Evolutionary conservation across 2,113 vertebrate species (phyloP).

Genomic region (Canis aureus): DNA sequence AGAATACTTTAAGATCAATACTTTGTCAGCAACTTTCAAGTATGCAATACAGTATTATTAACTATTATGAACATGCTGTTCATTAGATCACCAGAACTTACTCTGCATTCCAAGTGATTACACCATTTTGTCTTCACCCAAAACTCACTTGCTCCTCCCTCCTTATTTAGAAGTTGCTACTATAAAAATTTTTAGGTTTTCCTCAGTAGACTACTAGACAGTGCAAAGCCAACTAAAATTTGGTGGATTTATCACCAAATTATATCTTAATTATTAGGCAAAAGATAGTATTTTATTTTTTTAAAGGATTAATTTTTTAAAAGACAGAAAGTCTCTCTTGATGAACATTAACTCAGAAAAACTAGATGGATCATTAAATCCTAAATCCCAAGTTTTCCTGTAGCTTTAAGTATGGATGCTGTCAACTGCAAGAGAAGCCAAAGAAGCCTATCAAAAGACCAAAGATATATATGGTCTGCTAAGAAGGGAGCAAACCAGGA

Average conservation of each 20-base stretch:
- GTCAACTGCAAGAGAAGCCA: background rate
- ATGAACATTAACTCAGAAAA: background rate
- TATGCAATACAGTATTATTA: background rate
- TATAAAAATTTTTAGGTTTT: background rate
- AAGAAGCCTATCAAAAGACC: background rate
- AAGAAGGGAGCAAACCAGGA: background rate
- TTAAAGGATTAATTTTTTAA: slow-evolving; percentile 49
- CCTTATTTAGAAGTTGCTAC: background rate
- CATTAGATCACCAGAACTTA: background rate
- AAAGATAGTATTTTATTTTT: slow-evolving; percentile 7
- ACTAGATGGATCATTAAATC: slow-evolving; percentile 1
- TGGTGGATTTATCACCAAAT: background rate
- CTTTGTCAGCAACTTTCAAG: background rate
- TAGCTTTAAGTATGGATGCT: background rate
- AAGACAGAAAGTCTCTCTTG: background rate
- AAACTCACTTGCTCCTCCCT: background rate
- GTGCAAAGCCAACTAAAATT: background rate
- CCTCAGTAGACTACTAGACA: background rate
- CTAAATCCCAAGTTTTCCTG: background rate
- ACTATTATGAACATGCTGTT: background rate
- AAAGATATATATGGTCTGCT: background rate
- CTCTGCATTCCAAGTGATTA: background rate
- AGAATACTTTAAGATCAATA: background rate
- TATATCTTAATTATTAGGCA: slow-evolving; percentile 5
- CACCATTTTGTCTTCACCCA: background rate